Evolutionary conservation across 2,797 vertebrate genomes (phyloP).

Genomic region (Sebastiscus tertius): DNA sequence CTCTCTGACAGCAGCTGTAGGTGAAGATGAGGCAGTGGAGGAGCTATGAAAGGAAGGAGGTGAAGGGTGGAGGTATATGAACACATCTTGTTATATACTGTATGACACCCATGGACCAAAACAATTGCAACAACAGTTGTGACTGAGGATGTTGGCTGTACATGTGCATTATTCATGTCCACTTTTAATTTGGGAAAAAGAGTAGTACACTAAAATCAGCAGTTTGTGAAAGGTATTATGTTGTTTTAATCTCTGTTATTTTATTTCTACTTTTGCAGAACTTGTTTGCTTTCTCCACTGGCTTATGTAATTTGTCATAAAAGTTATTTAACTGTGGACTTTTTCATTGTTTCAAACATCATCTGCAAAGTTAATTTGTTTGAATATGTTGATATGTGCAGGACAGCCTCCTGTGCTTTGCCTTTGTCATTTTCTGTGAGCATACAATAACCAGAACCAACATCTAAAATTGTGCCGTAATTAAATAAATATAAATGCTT

Average conservation of each 20-base stretch:
- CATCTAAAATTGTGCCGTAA: conserved; percentile 6
- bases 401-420: background rate
- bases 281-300: conserved; percentile 2
- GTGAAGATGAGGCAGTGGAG: conserved; percentile 25
- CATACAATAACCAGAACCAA: background rate
- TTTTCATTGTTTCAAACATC: background rate
- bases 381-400: background rate
- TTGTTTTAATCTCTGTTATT: background rate
- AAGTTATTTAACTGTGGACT: conserved; percentile 23
- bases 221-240: background rate
- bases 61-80: background rate
- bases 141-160: conserved; percentile 1
- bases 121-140: background rate
- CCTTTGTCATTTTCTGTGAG: background rate
- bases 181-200: background rate
- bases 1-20: conserved; percentile 10
- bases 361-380: background rate
- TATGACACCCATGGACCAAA: conserved; percentile 58
- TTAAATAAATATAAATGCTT: conserved; percentile 40
- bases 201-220: background rate
- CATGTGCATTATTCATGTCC: conserved; percentile 1
- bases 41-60: background rate
- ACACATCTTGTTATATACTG: background rate
- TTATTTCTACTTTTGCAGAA: background rate
- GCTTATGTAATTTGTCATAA: background rate